These are phyloP conservation scores for Stictonetta naevosa DNA, from an alignment of 2,113 vertebrate genomes.

Conservation along the genomic window DNA sequence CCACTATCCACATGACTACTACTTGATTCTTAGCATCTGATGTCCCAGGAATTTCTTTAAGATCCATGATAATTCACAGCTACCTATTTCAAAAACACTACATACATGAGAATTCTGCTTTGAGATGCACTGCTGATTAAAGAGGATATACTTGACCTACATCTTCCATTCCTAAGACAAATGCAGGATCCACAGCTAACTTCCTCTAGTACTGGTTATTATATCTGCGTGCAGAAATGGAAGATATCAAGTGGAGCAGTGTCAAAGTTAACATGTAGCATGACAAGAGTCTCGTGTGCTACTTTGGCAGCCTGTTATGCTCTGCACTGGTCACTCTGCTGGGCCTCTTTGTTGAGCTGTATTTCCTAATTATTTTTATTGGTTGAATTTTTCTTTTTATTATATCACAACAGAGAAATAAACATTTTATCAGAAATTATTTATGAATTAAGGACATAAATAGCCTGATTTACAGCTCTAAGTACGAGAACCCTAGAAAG, in stretches of 20 bases:
- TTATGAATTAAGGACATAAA: neutral
- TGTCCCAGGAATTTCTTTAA: neutral
- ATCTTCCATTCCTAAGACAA: neutral
- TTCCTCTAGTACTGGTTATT: neutral
- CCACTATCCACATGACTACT: neutral
- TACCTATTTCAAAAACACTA: neutral
- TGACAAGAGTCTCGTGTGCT: neutral
- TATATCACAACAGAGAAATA: neutral
- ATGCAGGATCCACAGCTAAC: neutral
- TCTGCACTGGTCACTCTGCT: neutral
- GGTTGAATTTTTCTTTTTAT: neutral
- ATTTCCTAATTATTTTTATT: neutral
- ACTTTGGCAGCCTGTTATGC: neutral
- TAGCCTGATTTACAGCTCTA: neutral
- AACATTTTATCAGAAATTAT: neutral
- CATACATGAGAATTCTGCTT: neutral
- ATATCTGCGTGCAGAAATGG: neutral
- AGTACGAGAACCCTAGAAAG: neutral
- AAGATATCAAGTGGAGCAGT: neutral
- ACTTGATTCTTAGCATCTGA: neutral
- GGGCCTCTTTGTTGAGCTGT: neutral
- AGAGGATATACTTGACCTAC: slow-evolving; percentile 17
- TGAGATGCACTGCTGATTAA: neutral
- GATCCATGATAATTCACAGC: neutral
- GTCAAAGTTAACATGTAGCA: neutral